Base-by-base conservation (phyloP, 2,797 vertebrate species). In the Ptychobarbus kaznakovi region DNA sequence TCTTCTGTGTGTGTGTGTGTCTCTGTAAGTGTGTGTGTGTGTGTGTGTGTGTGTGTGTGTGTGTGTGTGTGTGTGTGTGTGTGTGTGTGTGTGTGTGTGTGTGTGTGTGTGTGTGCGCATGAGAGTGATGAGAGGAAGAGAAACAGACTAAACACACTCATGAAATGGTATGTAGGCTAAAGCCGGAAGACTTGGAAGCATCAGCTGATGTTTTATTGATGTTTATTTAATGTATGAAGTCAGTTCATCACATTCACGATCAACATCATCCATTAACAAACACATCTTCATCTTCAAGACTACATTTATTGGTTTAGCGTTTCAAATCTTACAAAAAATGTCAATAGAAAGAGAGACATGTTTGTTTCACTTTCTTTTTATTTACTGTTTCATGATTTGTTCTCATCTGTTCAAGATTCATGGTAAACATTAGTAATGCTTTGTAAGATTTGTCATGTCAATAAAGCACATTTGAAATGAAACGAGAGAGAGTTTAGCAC, bases 71-170 rank as follows among this genome's bases (percentile, higher is more conserved):
- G 49, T 79, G 16, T 42, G 79, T 80, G 25, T 32, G n/a, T 20
- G 40, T 10, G 53, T 79, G 49, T 42, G 12, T 44, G 20, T 40
- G 28, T n/a, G 28, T 32, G 32, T 32, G 32, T 32, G 2, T 63
- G 28, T 77, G 46, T 61, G 16, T 58, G 78, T 80, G 28, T 22
- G 42, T 2, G 32, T 2, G 32, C 32, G 32, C 1, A 2, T 32
- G 32, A 32, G 32, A 3, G 32, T 32, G 32, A 32, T 8, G 42
- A 38, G 46, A 22, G 66, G n/a, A 25, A 46, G 69, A 44, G 40
- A 46, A 25, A 16, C 40, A 58, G 49, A 38, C n/a, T 82, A 53
- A 76, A 76, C 73, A 53, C 46, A 53, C 49, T 35, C 25, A 76
- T 32, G 73, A 51, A 25, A 44, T 46, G 65, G 65, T 10, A 63